Percentiles rank a stretch among this genome's conserved stretches.
Evolutionary conservation across 2,113 vertebrate genomes (phyloP).

Genomic region (Tiliqua scincoides): DNA sequence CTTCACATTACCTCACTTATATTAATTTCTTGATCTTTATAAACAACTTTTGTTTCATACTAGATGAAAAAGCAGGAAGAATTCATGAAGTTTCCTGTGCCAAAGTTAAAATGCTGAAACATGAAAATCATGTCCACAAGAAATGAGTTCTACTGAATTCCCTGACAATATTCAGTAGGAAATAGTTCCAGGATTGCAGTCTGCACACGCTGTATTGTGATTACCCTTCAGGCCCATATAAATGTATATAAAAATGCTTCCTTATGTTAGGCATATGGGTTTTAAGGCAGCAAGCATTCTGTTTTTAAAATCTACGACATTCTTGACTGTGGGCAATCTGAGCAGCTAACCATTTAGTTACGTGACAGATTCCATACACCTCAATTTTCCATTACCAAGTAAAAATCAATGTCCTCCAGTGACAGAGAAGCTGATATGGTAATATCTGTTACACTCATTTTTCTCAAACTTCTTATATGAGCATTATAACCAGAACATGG

Average conservation of each 20-base stretch:
- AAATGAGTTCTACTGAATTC: neutral
- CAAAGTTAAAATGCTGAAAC: neutral
- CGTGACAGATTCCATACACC: neutral
- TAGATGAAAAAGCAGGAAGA: neutral
- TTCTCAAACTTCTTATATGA: neutral
- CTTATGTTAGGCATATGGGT: neutral
- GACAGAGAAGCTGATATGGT: neutral
- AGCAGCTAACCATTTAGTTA: neutral
- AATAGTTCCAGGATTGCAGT: neutral
- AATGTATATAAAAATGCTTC: neutral
- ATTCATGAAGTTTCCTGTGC: neutral
- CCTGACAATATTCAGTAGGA: neutral
- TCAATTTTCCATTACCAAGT: neutral
- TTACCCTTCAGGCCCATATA: neutral
- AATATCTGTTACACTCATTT: neutral
- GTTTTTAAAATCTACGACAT: neutral
- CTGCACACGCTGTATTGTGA: neutral
- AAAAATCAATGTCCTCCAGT: neutral
- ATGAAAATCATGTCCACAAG: neutral
- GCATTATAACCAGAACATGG: neutral
- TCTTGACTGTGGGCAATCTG: constrained; percentile 5
- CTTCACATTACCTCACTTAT: neutral
- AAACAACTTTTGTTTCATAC: neutral
- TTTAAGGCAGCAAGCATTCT: neutral
- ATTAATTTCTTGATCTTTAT: neutral